Base-by-base conservation (phyloP, 2,888 invertebrate species). In the Ormyrus rosae region DNA sequence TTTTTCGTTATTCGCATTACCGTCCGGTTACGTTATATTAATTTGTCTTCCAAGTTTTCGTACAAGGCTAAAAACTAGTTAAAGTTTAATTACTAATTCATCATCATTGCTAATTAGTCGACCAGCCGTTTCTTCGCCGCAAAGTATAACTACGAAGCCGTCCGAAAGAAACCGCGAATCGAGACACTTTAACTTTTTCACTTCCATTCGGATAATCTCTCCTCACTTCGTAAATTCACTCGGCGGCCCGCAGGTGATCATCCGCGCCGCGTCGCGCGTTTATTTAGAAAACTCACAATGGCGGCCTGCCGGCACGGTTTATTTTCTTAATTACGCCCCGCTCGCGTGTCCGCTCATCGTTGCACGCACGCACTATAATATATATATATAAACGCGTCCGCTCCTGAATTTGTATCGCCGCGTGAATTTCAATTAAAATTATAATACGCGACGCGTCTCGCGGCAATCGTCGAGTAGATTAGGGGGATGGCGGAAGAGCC, bases 391-490 rank as follows among this genome's bases (percentile, higher is more conserved):
- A 68, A 5, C 19, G 19, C 19, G 19, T 19, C 19, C 19, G 19
- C 19, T 19, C 19, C 19, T 19, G 19, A 19, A 19, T 19, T 19
- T 19, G 19, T 19, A 19, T 19, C 19, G 45, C 19, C 45, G 53
- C 51, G 64, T 71, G 13, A 65, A 71, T 71, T 70, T 78, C 58
- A 70, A 78, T 78, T 71, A 72, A 71, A 78, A 78, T 78, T 71
- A 65, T 60, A 71, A 71, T 72, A 51, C 50, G 10, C n/a, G 10
- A 19, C 19, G 19, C 19, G 19, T 19, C 19, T 19, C 19, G 19
- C 19, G 19, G 19, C 19, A 19, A 19, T 19, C 19, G 19, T 19
- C 19, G 19, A 19, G 19, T 19, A 19, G 19, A 19, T 19, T 19
- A 19, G 19, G 19, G 19, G 10, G 3, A 5, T 34, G 10, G 68